Evolutionary conservation across 37 sponge, comb jelly and placozoan species (phyloP), one percentile per base, ranked within the genome.

Genomic region (Theonella swinhoei): DNA sequence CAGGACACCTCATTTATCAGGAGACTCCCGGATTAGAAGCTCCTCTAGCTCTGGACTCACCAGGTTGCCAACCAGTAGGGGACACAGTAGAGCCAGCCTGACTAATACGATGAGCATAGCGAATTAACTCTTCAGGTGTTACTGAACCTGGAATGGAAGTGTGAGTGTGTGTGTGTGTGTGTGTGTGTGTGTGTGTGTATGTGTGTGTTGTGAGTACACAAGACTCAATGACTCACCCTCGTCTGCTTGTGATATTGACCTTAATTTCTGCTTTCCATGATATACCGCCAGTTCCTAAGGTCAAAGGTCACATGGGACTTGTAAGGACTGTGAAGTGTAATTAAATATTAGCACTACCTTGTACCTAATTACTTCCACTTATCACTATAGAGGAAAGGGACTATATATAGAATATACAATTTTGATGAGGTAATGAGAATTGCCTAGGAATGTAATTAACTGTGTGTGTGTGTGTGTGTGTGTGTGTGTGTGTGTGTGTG

Each of bases 31-130:
- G 54, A 47, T 47, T 47, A 14, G 54, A 47, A 75, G 33, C 59
- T 43, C 60, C 30, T 72, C n/a, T n/a, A 26, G 4, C 8, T 65
- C 38, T 38, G 4, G 2, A 75, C 93, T 87, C 42, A 93, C 94
- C 89, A 62, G 87, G 87, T 67, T 93, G 94, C 94, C 94, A 93
- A 28, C 94, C 90, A 4, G 86, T 87, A 68, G 94, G 94, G 19
- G 90, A 89, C 3, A 85, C 80, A 14, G 82, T 78, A 1, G 90
- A 78, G 34, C 82, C 80, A 32, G 94, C 90, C 28, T 83, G 90
- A 83, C 94, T 93, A 80, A 93, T 93, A 25, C 83, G 75, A 62
- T 93, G 94, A 40, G 94, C 87, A 80, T 89, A 93, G 0, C 62
- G 73, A 41, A 93, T 93, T 39, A 93, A 59, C n/a, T 76, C 77